phyloP scores from a whole-genome alignment of 2,888 invertebrate genomes.

The Drosophila buzzatii region DNA sequence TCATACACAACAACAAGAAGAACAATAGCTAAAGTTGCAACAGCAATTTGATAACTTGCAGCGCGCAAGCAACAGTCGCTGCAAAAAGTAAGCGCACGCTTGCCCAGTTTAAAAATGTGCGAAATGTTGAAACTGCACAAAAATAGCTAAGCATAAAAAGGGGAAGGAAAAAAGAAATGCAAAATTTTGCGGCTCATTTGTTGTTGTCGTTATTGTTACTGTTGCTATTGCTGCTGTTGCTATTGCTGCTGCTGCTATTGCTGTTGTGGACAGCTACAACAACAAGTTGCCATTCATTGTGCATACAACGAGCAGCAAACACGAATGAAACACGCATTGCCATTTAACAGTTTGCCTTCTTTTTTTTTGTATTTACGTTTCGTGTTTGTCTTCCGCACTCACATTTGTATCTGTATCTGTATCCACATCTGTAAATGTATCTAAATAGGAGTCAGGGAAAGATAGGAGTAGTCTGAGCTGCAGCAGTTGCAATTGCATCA shows the following conservation, averaged over 20 bases:
- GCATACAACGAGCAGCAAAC: conserved; percentile 49
- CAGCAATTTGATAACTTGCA: conserved; percentile 49
- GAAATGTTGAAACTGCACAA: conserved; percentile 62
- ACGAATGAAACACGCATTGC: conserved; percentile 64
- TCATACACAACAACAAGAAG: conserved; percentile 64
- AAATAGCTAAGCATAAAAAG: conserved; percentile 58
- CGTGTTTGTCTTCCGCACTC: conserved; percentile 39
- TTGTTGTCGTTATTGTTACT: conserved; percentile 40
- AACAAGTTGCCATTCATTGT: conserved; percentile 46
- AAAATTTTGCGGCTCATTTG: conserved; percentile 36
- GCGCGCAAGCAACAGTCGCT: conserved; percentile 51
- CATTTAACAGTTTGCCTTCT: conserved; percentile 64
- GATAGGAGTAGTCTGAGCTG: background rate
- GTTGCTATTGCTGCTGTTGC: background rate
- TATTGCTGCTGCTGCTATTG: conserved; percentile 13
- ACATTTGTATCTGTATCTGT: conserved; percentile 44
- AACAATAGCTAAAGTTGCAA: conserved; percentile 25
- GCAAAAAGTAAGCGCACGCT: conserved; percentile 64
- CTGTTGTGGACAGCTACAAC: conserved; percentile 29
- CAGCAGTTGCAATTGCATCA: conserved; percentile 26
- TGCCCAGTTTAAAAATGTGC: conserved; percentile 58
- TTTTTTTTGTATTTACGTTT: background rate
- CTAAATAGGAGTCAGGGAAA: conserved; percentile 15
- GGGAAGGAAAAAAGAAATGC: conserved; percentile 34
- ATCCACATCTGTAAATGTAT: conserved; percentile 28